Conservation (phyloP, 2,113 vertebrate genomes). For the Ibidorhyncha struthersii region DNA sequence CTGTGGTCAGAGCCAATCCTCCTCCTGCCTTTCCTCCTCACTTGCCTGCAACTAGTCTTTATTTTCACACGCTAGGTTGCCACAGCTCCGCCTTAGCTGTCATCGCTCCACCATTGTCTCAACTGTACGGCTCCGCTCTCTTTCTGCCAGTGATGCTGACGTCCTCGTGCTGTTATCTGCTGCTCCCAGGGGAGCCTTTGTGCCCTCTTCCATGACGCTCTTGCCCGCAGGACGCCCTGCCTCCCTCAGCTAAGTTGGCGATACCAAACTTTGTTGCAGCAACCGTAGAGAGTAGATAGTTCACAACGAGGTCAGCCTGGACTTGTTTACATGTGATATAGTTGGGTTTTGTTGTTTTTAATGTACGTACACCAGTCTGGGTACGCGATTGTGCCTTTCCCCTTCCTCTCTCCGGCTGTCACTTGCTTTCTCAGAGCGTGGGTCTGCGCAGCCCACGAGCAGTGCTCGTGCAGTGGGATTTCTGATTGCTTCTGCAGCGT, state of each 20-base stretch:
- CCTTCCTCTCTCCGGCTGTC: background rate
- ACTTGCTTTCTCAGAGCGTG: background rate
- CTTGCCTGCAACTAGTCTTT: background rate
- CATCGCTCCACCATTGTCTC: background rate
- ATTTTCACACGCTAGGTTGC: background rate
- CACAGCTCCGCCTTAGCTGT: background rate
- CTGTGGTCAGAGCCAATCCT: background rate
- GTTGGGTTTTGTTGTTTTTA: background rate
- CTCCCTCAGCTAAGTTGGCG: rapidly evolving
- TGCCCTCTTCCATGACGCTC: background rate
- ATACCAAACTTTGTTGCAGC: background rate
- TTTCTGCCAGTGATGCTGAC: background rate
- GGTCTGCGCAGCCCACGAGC: background rate
- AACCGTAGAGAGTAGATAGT: background rate
- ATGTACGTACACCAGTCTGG: background rate
- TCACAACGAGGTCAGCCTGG: background rate
- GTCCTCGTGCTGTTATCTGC: background rate
- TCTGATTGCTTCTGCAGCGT: background rate
- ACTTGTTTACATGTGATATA: background rate
- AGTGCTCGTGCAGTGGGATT: background rate
- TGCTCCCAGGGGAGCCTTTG: background rate
- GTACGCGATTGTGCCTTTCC: background rate
- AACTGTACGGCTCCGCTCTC: background rate
- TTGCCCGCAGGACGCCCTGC: background rate
- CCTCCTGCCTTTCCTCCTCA: background rate